Evolutionary conservation across 2,888 invertebrate genomes (phyloP).

Genomic region (Phortica magna): DNA sequence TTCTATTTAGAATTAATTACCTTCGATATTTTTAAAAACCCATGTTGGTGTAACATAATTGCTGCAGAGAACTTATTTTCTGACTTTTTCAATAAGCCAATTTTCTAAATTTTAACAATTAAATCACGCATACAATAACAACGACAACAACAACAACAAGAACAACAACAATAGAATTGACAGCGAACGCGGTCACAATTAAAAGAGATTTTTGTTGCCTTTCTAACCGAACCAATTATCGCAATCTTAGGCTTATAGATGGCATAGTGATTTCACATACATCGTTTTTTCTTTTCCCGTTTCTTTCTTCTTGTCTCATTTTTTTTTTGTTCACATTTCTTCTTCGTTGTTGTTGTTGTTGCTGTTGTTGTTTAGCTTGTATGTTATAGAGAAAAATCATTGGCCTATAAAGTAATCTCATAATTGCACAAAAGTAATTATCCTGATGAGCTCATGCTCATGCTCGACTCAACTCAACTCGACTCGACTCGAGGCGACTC

Average conservation of each 20-base stretch:
- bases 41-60: too few relatives aligned
- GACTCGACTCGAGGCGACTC: neutral
- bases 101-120: too few relatives aligned
- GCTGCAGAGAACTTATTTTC: too few relatives aligned
- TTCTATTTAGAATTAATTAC: too few relatives aligned
- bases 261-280: neutral
- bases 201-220: conserved; percentile 27
- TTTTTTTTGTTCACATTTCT: neutral
- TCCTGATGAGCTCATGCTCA: conserved; percentile 39
- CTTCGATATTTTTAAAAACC: too few relatives aligned
- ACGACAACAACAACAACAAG: neutral
- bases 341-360: too few relatives aligned
- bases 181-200: neutral
- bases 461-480: neutral
- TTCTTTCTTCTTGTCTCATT: neutral
- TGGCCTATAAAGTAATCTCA: conserved; percentile 75
- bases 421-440: conserved; percentile 72
- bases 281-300: neutral
- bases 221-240: conserved; percentile 34
- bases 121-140: too few relatives aligned
- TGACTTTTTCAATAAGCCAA: too few relatives aligned
- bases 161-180: neutral
- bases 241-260: conserved; percentile 14
- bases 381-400: conserved; percentile 61
- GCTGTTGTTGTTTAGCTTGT: conserved; percentile 25